phyloP scores from a whole-genome alignment of 2,888 invertebrate species.

The Ectemnius continuus region DNA sequence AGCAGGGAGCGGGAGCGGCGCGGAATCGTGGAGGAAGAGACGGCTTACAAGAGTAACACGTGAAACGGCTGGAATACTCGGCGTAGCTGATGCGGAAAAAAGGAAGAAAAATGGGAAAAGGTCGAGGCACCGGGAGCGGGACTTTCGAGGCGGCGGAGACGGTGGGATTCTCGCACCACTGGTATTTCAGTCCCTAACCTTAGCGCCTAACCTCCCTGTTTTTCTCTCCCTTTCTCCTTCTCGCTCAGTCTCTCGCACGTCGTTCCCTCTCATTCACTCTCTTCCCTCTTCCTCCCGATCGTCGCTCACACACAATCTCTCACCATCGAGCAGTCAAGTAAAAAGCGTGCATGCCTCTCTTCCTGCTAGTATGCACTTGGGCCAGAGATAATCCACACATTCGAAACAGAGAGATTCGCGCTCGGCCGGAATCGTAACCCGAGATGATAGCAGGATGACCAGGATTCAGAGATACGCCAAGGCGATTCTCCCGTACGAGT shows the following conservation, averaged over 20 bases:
- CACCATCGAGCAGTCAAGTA: constrained; percentile 24
- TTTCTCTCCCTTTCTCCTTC: constrained; percentile 28
- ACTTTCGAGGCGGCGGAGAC: constrained; percentile 42
- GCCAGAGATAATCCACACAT: not conserved
- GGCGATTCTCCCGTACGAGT: not conserved
- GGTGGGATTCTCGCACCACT: constrained; percentile 49
- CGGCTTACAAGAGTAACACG: constrained; percentile 11
- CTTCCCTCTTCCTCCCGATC: constrained; percentile 6
- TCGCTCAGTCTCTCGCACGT: not conserved
- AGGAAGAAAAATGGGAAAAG: constrained; percentile 49
- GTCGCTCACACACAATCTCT: not conserved
- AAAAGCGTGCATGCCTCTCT: constrained; percentile 41
- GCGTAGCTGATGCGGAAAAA: constrained; percentile 12
- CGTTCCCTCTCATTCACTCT: constrained; percentile 14
- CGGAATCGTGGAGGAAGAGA: constrained; percentile 6
- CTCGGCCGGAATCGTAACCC: not conserved
- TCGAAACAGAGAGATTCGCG: constrained; percentile 2
- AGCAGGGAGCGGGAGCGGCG: not conserved
- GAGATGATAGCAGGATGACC: not conserved
- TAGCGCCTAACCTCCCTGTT: constrained; percentile 54
- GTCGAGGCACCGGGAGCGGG: constrained; percentile 23
- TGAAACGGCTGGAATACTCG: constrained; percentile 25
- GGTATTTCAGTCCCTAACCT: constrained; percentile 63
- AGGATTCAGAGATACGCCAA: no score
- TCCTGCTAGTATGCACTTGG: constrained; percentile 25